Evolutionary conservation across 2,797 vertebrate species (phyloP), one percentile per base, ranked within the genome.

Genomic region (Danio tinwini): DNA sequence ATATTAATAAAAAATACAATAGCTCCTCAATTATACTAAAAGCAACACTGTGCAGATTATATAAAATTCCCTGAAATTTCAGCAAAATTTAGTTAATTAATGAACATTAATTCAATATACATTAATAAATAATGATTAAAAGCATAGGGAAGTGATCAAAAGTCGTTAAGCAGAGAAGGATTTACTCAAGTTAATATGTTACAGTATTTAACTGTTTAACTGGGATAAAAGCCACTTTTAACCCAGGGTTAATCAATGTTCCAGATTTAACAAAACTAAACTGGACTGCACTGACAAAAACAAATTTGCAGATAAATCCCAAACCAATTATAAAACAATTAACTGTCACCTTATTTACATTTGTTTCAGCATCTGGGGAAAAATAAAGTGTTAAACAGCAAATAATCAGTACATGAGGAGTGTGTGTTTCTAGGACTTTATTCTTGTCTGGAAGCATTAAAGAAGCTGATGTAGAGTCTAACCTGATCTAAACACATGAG

Each of bases 401-500:
- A 19, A 70, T 53, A 55, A 14, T 70, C 7, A 70, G 37, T 19
- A 6, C 4, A 19, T n/a, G n/a, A n/a, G n/a, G n/a, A n/a, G n/a
- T n/a, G n/a, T n/a, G n/a, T n/a, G n/a, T n/a, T n/a, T n/a, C n/a
- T n/a, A n/a, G n/a, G n/a, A n/a, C n/a, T n/a, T 29, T 29, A 29
- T 53, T 53, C 4, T 17, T 19, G 49, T 40, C 6, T 17, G 16
- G 50, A 53, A 11, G 29, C 14, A 7, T 29, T 53, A 56, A 45
- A 39, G n/a, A 29, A 58, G 21, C 42, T 55, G 9, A 7, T 12
- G 50, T 6, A 39, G 16, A 2, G 8, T 59, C 71, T 12, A 39
- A 97, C 97, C 96, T 99, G 98, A 92, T 99, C 98, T 94, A 99
- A 97, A 93, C 98, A 99, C 90, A 99, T 92, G 17, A 99, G 95